phyloP scores from a whole-genome alignment of 2,888 invertebrate species.

The Crematogaster levior region DNA sequence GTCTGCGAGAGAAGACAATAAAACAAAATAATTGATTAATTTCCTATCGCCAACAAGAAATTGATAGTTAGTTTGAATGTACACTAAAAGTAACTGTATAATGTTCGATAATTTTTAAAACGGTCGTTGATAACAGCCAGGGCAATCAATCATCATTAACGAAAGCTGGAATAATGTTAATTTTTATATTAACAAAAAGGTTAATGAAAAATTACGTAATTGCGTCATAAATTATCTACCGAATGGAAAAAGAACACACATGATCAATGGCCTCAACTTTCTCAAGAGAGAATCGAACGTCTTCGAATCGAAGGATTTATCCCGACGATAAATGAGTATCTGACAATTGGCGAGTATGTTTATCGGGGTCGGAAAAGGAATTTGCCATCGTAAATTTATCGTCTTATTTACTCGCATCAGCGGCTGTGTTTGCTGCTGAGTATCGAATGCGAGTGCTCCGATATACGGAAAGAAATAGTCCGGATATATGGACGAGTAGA shows the following conservation, averaged over 20 bases:
- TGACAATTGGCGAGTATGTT: constrained; percentile 56
- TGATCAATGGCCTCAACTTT: background rate
- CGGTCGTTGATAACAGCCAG: background rate
- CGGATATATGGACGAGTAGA: constrained; percentile 30
- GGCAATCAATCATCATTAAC: background rate
- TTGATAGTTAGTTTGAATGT: background rate
- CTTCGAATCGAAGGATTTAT: background rate
- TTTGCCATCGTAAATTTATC: constrained; percentile 64
- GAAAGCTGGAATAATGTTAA: background rate
- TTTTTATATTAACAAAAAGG: background rate
- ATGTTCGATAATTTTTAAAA: background rate
- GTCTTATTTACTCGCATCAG: constrained; percentile 62
- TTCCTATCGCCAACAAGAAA: background rate
- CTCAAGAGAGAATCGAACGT: background rate
- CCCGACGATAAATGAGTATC: constrained; percentile 27
- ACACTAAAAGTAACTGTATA: background rate
- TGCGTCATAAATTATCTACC: background rate
- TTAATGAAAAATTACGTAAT: constrained; percentile 5
- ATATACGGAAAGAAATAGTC: constrained; percentile 28
- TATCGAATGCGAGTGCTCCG: constrained; percentile 27
- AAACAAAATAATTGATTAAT: background rate
- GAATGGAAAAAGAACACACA: background rate
- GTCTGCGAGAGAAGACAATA: background rate
- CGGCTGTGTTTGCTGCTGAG: constrained; percentile 45
- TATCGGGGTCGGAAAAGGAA: constrained; percentile 54